Evolutionary conservation across 2,888 invertebrate genomes (phyloP).

Genomic region (Drosophila mayaguana): DNA sequence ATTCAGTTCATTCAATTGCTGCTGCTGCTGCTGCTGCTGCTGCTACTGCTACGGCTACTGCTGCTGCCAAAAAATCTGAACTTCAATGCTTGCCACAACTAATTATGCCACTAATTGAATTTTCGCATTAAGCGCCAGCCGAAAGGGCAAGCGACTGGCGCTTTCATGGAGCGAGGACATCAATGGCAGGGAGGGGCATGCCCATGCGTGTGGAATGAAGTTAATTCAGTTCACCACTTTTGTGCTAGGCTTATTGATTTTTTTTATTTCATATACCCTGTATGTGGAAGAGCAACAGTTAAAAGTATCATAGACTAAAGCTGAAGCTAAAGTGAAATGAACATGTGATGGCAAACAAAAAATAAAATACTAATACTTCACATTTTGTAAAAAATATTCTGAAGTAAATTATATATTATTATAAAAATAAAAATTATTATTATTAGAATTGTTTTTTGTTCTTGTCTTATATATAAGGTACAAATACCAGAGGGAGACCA

Average conservation of each 20-base stretch:
- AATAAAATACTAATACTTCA: no score
- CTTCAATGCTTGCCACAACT: slow-evolving; percentile 82
- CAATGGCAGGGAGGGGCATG: slow-evolving; percentile 11
- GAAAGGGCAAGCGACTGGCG: slow-evolving; percentile 39
- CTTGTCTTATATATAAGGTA: no score
- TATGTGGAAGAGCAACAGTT: not conserved
- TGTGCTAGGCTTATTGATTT: slow-evolving; percentile 64
- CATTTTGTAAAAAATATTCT: no score
- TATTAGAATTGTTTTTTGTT: no score
- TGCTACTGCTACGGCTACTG: slow-evolving; percentile 22
- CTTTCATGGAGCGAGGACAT: slow-evolving; percentile 8
- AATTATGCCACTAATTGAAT: slow-evolving; percentile 84
- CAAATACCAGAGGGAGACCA: no score
- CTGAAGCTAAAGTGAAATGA: no score
- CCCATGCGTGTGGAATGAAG: slow-evolving; percentile 66
- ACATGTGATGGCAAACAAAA: no score
- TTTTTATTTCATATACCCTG: slow-evolving; percentile 45
- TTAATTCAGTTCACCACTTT: slow-evolving; percentile 67
- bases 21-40: slow-evolving; percentile 21
- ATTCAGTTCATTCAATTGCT: slow-evolving; percentile 40
- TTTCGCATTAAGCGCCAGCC: slow-evolving; percentile 77
- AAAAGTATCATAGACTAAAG: not conserved
- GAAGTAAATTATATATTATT: no score
- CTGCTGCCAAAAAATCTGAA: slow-evolving; percentile 70
- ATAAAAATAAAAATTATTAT: no score